Evolutionary conservation across 2,888 invertebrate species (phyloP), one percentile per base, ranked within the genome.

Genomic region (Drosophila setosimentum): DNA sequence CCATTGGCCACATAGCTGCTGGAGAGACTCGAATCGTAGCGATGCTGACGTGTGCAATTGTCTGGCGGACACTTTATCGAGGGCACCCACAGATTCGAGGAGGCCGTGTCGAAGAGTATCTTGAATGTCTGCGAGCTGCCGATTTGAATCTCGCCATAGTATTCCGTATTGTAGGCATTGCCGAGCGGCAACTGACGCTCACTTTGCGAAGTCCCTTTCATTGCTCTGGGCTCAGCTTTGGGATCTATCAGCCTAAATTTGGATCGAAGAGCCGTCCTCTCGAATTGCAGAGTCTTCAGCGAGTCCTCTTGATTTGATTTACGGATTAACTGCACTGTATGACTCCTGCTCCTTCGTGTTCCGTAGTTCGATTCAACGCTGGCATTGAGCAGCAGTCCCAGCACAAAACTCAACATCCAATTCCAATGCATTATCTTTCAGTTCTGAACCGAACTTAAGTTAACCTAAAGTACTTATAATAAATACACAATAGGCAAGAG

Each of bases 41-140:
- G 99, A 7, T 67, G 11, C 71, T 51, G 45, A 0, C 18, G 16
- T 24, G 30, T 40, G n/a, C 75, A 76, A 10, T 42, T 75, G 83
- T 98, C 96, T 92, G 98, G 98, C 74, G 35, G 30, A 33, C 86
- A 86, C 13, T 76, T 21, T 59, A 97, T 96, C 92, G 95, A 95
- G 91, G 97, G 99, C 98, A 10, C 98, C 78, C 81, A 83, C 2
- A 88, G 59, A 21, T 86, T 86, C 0, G 87, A 50, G 0, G 86
- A 88, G 37, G 62, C 86, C 13, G 86, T 99, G 94, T 99, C 99
- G 93, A 99, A 99, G 73, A 99, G 96, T 68, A 99, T 98, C 89
- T 95, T 96, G 94, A 99, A 99, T 2, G 93, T 94, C 94, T 99
- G 99, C 49, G 95, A 95, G 68, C 99, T 95, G 67, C 99, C 99